Conservation (phyloP, 2,888 invertebrate genomes). For the Doris montereyensis region DNA sequence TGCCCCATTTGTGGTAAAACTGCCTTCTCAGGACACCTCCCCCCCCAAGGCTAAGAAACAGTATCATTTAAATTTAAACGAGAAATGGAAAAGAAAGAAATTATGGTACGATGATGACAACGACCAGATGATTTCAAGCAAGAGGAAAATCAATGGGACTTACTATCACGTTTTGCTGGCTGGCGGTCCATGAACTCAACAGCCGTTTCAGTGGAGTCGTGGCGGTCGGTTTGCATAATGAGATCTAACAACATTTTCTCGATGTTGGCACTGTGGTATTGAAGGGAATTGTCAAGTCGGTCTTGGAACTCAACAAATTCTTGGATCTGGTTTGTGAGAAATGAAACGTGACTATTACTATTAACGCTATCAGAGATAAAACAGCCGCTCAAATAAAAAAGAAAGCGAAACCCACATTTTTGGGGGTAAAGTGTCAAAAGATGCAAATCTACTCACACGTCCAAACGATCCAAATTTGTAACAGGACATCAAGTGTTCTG, state of each 20-base stretch:
- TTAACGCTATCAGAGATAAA: too few species aligned
- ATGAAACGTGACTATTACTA: too few species aligned
- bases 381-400: too few species aligned
- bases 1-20: too few species aligned
- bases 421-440: too few species aligned
- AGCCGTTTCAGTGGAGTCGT: conserved; percentile 73
- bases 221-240: conserved; percentile 75
- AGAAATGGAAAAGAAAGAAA: neutral
- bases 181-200: conserved; percentile 77
- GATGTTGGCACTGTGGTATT: conserved; percentile 76
- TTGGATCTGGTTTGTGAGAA: conserved; percentile 79
- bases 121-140: neutral
- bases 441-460: conserved; percentile 79
- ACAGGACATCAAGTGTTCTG: conserved; percentile 91
- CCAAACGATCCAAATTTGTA: conserved; percentile 96
- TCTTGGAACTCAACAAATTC: conserved; percentile 90
- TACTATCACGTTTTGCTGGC: neutral
- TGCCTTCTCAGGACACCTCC: too few species aligned
- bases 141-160: neutral
- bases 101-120: neutral
- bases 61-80: too few species aligned
- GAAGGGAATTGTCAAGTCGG: conserved; percentile 85
- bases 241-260: conserved; percentile 76
- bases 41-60: too few species aligned
- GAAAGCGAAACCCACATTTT: too few species aligned